Conservation (phyloP, 53 echinoderm and acorn worm genomes). For the Actinopyga echinites region DNA sequence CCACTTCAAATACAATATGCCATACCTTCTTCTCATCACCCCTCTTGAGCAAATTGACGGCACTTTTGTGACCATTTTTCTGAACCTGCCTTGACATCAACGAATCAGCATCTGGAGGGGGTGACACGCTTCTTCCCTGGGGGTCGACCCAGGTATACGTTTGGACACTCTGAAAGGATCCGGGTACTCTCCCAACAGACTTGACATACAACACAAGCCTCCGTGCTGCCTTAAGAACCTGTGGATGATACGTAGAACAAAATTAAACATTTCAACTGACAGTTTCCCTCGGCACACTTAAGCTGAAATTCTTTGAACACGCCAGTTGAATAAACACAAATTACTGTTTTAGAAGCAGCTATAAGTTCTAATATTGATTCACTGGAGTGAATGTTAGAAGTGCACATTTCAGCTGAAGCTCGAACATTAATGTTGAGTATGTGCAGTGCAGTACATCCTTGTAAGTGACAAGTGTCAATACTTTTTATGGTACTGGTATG, state of each 20-base stretch:
- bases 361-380: too few species aligned
- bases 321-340: too few species aligned
- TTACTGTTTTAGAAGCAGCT: too few species aligned
- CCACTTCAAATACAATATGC: neutral
- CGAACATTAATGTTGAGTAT: too few species aligned
- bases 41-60: constrained; percentile 78
- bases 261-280: neutral
- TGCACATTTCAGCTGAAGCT: too few species aligned
- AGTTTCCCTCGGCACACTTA: too few species aligned
- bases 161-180: constrained; percentile 82
- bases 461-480: too few species aligned
- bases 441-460: too few species aligned
- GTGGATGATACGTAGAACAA: neutral
- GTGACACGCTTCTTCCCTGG: constrained; percentile 90
- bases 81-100: neutral
- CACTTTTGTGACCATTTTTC: constrained; percentile 63
- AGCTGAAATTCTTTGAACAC: too few species aligned
- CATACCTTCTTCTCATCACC: constrained; percentile 89
- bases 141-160: constrained; percentile 98
- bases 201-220: constrained; percentile 82
- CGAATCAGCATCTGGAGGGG: constrained; percentile 85
- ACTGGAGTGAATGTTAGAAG: too few species aligned
- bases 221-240: constrained; percentile 83
- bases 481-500: too few species aligned
- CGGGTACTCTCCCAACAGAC: constrained; percentile 92